Evolutionary conservation across 2,113 vertebrate genomes (phyloP), one percentile per base, ranked within the genome.

Genomic region (Origma solitaria): DNA sequence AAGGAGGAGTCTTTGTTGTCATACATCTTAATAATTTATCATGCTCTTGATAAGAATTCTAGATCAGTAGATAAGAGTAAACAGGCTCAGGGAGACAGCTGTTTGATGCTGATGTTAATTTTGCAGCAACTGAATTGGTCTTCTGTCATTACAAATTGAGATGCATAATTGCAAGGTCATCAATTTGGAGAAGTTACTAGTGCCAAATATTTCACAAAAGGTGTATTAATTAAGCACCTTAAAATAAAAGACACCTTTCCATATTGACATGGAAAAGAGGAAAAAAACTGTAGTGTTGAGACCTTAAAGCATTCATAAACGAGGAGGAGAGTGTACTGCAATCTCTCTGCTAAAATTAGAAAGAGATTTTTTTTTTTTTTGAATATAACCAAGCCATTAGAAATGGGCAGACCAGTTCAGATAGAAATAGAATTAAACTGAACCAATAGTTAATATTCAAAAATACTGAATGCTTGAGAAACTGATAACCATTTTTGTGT

Each of bases 1-100:
- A 69, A 90, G 92, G 50, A 97, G 83, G 60, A 95, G 73, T 81
- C 65, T 65, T 83, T 82, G 42, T 88, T 90, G 66, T 86, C 69
- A 84, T 79, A 93, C n/a, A 66, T 84, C 53, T 93, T 95, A 96
- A 95, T 91, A 97, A 94, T 95, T 93, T 94, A 92, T 81, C 69
- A 22, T 31, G 50, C 25, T 79, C 78, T 80, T 91, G 53, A 87
- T 97, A 78, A 93, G 78, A 90, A 92, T 95, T 92, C 65, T 76
- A 58, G 65, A 92, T 82, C 45, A 82, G 62, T 54, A 56, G 69
- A 85, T 95, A 84, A 88, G 75, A 92, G 35, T 96, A 83, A 93
- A 94, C 87, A 86, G 30, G 53, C 78, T 94, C 38, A 61, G 54
- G 49, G 58, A 95, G 50, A 62, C 23, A 78, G 61, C 11, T 2